phyloP scores from a whole-genome alignment of 2,797 vertebrate genomes.

The Nannoperca obscura region DNA sequence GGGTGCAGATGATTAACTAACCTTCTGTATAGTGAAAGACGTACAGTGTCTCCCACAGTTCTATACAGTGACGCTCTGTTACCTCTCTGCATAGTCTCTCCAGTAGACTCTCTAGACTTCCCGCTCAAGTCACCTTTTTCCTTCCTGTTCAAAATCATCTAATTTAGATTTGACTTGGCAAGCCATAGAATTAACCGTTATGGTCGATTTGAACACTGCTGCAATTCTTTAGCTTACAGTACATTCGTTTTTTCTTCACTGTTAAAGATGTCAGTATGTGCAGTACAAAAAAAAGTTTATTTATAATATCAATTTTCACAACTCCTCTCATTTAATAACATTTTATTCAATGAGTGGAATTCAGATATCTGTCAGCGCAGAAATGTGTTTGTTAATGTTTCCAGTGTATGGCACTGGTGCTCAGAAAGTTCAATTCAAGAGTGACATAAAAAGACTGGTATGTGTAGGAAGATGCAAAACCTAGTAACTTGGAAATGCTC shows the following conservation, averaged over 20 bases:
- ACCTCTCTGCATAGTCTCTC: slow-evolving; percentile 44
- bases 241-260: slow-evolving; percentile 2
- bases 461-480: not conserved
- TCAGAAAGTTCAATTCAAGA: slow-evolving; percentile 11
- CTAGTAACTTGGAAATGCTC: not conserved
- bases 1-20: slow-evolving; percentile 71
- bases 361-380: not conserved
- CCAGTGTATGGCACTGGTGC: not conserved
- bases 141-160: slow-evolving; percentile 67
- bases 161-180: slow-evolving; percentile 53
- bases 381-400: not conserved
- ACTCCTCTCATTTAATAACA: not conserved
- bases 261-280: slow-evolving; percentile 3
- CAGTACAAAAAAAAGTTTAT: not conserved
- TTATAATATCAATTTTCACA: not conserved
- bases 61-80: slow-evolving; percentile 81
- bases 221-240: slow-evolving; percentile 3
- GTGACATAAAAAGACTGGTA: not conserved
- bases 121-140: slow-evolving; percentile 49
- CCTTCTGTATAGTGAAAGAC: slow-evolving; percentile 76
- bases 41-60: slow-evolving; percentile 72
- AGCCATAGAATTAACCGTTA: slow-evolving; percentile 39
- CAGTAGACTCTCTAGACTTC: slow-evolving; percentile 49
- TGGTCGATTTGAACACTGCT: slow-evolving; percentile 24
- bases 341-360: not conserved